Conservation (phyloP, 2,888 invertebrate species). For the Epistrophella euchroma region DNA sequence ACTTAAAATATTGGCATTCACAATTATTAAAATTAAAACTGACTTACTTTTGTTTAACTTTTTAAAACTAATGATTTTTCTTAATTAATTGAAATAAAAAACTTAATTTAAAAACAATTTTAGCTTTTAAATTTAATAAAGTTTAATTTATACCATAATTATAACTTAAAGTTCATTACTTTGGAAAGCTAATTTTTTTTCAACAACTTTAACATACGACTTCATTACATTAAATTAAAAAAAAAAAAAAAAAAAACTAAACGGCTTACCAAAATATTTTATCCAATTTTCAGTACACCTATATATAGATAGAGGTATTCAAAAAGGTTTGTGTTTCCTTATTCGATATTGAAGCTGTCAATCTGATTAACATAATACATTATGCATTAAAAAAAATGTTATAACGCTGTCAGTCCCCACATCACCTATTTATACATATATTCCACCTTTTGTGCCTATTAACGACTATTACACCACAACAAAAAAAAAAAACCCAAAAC, state of each 20-base stretch:
- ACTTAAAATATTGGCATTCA: too few species aligned
- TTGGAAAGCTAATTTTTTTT: neutral
- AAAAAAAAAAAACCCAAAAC: slow-evolving; percentile 10
- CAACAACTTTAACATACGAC: neutral
- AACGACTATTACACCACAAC: slow-evolving; percentile 51
- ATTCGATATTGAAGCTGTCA: slow-evolving; percentile 19
- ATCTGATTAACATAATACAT: slow-evolving; percentile 39
- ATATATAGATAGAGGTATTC: neutral
- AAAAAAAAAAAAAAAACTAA: neutral
- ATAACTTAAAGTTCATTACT: neutral
- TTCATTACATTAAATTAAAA: slow-evolving; percentile 10
- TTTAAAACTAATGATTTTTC: too few species aligned
- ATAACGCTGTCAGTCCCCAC: slow-evolving; percentile 14
- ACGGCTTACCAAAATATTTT: neutral
- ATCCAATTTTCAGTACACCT: neutral
- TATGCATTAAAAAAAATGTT: slow-evolving; percentile 15
- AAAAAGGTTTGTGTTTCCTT: slow-evolving; percentile 11
- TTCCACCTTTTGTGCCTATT: slow-evolving; percentile 44
- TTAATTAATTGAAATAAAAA: too few species aligned
- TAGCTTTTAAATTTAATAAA: too few species aligned
- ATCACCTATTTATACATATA: slow-evolving; percentile 14
- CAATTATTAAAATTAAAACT: too few species aligned
- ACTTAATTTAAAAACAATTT: too few species aligned
- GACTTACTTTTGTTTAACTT: too few species aligned
- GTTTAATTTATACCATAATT: too few species aligned